Conservation (phyloP, 2,888 invertebrate genomes). For the Bibio marci region DNA sequence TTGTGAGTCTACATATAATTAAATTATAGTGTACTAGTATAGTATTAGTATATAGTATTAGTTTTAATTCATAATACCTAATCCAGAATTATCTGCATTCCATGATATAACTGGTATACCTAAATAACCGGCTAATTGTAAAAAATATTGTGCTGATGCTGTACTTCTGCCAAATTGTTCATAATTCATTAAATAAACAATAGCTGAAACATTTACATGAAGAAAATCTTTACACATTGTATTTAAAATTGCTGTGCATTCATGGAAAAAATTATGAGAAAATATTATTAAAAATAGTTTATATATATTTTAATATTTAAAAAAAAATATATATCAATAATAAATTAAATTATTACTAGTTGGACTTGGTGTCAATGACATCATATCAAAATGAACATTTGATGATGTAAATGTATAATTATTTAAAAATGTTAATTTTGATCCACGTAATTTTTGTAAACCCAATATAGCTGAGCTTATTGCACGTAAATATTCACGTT, state of each 20-base stretch:
- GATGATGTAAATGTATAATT: constrained; percentile 42
- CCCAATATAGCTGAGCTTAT: constrained; percentile 43
- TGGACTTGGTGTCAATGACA: constrained; percentile 56
- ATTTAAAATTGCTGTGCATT: constrained; percentile 55
- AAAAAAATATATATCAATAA: constrained; percentile 1
- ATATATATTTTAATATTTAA: too few species aligned
- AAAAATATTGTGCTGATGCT: constrained; percentile 84
- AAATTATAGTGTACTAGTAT: too few species aligned
- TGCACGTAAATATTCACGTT: constrained; percentile 46
- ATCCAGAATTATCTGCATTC: constrained; percentile 94
- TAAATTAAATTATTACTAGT: constrained; percentile 37
- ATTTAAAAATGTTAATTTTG: constrained; percentile 41
- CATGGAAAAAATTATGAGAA: too few species aligned
- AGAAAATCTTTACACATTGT: constrained; percentile 80
- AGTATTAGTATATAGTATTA: neutral
- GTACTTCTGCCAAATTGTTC: constrained; percentile 87
- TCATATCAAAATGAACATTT: constrained; percentile 46
- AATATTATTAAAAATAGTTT: constrained; percentile 7
- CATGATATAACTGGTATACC: constrained; percentile 94
- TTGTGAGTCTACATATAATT: too few species aligned
- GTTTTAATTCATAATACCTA: constrained; percentile 29
- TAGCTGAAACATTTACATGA: constrained; percentile 76
- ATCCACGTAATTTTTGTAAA: constrained; percentile 38
- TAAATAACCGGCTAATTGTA: constrained; percentile 82
- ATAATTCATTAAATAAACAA: constrained; percentile 89